Percentiles rank a stretch among this genome's conserved stretches.
phyloP scores from a whole-genome alignment of 2,113 vertebrate species.

The Rhinopomastus cyanomelas region DNA sequence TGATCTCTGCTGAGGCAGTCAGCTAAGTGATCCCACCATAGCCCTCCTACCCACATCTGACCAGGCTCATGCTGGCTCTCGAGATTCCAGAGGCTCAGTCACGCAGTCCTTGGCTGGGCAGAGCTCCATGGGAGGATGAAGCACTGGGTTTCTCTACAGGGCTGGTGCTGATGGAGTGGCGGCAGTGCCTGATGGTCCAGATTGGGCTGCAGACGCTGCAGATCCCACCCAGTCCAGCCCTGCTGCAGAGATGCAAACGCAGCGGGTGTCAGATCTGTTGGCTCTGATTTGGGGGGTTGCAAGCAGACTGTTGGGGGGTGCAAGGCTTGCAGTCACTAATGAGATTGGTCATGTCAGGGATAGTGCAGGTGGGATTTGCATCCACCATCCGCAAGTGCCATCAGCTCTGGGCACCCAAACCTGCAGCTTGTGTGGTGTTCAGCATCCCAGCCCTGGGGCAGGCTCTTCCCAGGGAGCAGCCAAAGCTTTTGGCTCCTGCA shows the following conservation, averaged over 20 bases:
- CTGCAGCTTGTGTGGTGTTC: background rate
- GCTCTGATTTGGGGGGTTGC: background rate
- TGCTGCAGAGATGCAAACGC: background rate
- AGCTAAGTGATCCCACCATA: background rate
- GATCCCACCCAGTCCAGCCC: background rate
- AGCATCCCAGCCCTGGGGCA: background rate
- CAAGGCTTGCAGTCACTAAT: accelerated
- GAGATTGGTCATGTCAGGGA: background rate
- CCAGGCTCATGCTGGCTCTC: background rate
- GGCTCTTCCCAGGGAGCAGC: background rate
- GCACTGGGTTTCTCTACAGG: accelerated
- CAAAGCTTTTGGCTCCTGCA: background rate
- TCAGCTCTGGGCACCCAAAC: background rate
- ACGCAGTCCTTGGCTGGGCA: background rate
- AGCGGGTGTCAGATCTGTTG: background rate
- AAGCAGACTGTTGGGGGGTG: background rate
- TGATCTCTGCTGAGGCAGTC: background rate
- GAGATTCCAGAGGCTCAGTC: background rate
- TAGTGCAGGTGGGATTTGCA: accelerated
- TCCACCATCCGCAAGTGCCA: background rate
- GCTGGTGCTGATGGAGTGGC: background rate
- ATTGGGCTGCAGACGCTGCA: background rate
- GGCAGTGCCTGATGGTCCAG: accelerated
- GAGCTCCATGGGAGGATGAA: background rate
- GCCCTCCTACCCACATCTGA: background rate